Conservation (phyloP, 2,888 invertebrate genomes). For the Amblyjoppa proteus region DNA sequence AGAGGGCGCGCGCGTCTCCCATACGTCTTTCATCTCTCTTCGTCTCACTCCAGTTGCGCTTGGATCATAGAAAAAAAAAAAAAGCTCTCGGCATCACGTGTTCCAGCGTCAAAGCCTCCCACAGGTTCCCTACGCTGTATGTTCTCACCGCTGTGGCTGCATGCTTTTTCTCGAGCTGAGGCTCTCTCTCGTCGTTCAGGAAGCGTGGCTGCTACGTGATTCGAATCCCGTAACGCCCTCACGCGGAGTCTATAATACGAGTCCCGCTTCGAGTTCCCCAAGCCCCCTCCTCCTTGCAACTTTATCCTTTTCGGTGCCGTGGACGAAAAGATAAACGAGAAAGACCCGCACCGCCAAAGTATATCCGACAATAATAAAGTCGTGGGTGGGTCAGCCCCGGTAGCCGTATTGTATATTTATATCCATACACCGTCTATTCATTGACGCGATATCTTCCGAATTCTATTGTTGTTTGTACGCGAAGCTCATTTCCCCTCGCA, state of each 20-base stretch:
- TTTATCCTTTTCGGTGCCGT: conserved; percentile 41
- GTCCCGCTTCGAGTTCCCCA: conserved; percentile 50
- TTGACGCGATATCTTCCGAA: conserved; percentile 28
- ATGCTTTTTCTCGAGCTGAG: conserved; percentile 49
- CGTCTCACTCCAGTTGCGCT: conserved; percentile 51
- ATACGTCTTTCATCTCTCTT: conserved; percentile 55
- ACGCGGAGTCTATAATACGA: conserved; percentile 64
- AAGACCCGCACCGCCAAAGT: conserved; percentile 44
- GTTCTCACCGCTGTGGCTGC: not conserved
- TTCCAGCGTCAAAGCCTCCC: conserved; percentile 51
- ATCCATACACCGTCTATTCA: conserved; percentile 10
- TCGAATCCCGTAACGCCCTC: conserved; percentile 74
- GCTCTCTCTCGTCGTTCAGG: conserved; percentile 73
- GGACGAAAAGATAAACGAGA: conserved; percentile 36
- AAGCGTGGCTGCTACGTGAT: conserved; percentile 81
- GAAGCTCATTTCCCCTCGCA: not conserved
- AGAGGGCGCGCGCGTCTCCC: not conserved
- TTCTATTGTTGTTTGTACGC: conserved; percentile 18
- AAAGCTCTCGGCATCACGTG: conserved; percentile 49
- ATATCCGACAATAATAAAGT: conserved; percentile 51
- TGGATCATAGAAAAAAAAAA: conserved; percentile 59
- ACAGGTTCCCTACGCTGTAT: conserved; percentile 38
- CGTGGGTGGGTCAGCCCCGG: conserved; percentile 58
- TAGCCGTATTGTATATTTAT: conserved; percentile 48
- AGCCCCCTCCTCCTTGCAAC: conserved; percentile 20